phyloP scores from a whole-genome alignment of 2,113 vertebrate genomes.

The Sturnira hondurensis region DNA sequence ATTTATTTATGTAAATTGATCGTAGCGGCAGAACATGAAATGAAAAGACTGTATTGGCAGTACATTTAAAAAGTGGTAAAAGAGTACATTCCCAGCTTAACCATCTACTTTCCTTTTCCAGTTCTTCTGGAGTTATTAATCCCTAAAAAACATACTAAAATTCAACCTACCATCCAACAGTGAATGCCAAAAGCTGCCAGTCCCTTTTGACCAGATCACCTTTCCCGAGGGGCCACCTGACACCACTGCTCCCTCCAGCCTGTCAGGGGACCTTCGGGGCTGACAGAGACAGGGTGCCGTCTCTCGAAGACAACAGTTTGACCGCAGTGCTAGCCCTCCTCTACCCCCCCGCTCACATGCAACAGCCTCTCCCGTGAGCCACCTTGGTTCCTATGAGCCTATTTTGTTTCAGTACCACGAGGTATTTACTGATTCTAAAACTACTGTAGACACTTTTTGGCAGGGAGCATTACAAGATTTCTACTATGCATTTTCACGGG shows the following conservation, averaged over 20 bases:
- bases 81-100: neutral
- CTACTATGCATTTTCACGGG: neutral
- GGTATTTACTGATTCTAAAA: neutral
- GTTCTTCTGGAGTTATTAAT: constrained; percentile 24
- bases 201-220: neutral
- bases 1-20: neutral
- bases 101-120: neutral
- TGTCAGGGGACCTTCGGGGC: neutral
- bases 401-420: neutral
- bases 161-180: neutral
- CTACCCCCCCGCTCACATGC: neutral
- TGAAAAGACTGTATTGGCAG: neutral
- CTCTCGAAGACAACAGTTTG: constrained; percentile 1
- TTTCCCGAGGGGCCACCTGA: neutral
- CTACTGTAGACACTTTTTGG: neutral
- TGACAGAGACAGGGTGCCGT: too few relatives aligned
- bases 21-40: neutral
- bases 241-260: neutral
- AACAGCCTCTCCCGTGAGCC: neutral
- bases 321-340: neutral
- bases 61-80: neutral
- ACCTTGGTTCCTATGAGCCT: neutral
- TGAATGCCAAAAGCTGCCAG: neutral
- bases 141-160: neutral
- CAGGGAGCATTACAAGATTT: constrained; percentile 5